These are phyloP conservation scores for Sminthurides aquaticus DNA, from an alignment of 2,888 invertebrate genomes.

Conservation along the genomic window DNA sequence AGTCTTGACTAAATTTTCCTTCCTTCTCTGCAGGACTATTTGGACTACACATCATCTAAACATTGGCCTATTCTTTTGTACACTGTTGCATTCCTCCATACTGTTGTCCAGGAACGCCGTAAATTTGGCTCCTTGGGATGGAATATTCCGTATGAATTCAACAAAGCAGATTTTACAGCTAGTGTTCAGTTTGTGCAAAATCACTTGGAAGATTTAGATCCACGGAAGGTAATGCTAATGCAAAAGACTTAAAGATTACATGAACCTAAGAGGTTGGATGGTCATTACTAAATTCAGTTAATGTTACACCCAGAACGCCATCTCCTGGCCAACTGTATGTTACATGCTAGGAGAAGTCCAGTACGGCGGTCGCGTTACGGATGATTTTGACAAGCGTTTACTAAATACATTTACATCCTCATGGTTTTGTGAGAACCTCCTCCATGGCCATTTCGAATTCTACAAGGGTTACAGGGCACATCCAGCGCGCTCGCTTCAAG, in stretches of 20 bases:
- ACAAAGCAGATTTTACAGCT: conserved; percentile 91
- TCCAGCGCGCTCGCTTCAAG: conserved; percentile 63
- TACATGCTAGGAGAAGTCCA: conserved; percentile 85
- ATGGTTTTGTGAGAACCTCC: conserved; percentile 87
- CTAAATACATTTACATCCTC: conserved; percentile 81
- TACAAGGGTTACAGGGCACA: conserved; percentile 89
- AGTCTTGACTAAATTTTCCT: no score
- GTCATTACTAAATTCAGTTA: no score
- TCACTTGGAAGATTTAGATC: conserved; percentile 93
- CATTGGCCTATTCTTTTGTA: conserved; percentile 93
- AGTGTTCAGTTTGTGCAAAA: conserved; percentile 94
- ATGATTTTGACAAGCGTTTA: conserved; percentile 91
- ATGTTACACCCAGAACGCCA: conserved; percentile 54
- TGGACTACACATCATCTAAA: conserved; percentile 81
- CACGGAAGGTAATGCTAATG: conserved; percentile 66
- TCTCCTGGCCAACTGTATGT: conserved; percentile 94
- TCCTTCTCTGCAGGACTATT: conserved; percentile 63
- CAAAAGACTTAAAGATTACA: conserved; percentile 46
- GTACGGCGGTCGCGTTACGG: conserved; percentile 73
- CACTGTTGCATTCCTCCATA: conserved; percentile 89
- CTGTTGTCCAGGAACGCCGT: conserved; percentile 86
- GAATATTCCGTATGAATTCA: conserved; percentile 86
- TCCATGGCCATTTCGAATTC: conserved; percentile 84
- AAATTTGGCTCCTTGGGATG: conserved; percentile 95
- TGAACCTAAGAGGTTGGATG: no score